Conservation (phyloP, 2,797 vertebrate genomes). For the Falco columbarius region DNA sequence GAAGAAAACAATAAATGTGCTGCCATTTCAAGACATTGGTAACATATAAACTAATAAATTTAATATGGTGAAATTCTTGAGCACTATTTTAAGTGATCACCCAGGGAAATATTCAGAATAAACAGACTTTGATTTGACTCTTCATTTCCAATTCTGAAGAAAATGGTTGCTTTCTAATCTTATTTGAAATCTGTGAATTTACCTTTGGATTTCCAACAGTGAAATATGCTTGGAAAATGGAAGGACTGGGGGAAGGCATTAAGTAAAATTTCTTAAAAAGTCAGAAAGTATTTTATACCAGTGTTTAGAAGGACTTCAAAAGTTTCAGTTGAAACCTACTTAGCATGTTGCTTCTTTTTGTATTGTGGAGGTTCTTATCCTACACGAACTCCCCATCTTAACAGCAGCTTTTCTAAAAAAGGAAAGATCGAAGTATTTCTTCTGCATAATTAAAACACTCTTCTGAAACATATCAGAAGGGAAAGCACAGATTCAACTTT, state of each 20-base stretch:
- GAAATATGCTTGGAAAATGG: background rate
- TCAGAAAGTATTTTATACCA: background rate
- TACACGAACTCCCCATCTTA: background rate
- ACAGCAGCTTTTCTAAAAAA: background rate
- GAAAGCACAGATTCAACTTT: background rate
- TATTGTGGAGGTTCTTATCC: background rate
- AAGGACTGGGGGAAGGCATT: background rate
- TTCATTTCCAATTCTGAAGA: background rate
- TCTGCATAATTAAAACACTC: background rate
- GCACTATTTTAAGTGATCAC: background rate
- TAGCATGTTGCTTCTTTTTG: rapidly evolving
- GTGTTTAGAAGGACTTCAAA: background rate
- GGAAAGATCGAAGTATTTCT: background rate
- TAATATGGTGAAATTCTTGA: background rate
- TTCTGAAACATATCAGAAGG: background rate
- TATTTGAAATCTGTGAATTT: background rate
- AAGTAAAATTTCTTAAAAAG: background rate
- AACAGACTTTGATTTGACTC: background rate
- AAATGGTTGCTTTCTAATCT: background rate
- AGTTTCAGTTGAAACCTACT: background rate
- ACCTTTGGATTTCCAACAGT: background rate
- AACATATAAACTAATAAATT: background rate
- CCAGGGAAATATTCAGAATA: background rate
- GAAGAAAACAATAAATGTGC: background rate
- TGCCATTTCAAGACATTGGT: background rate